Base-by-base conservation (phyloP, 2,797 vertebrate genomes). In the Pempheris klunzingeri region DNA sequence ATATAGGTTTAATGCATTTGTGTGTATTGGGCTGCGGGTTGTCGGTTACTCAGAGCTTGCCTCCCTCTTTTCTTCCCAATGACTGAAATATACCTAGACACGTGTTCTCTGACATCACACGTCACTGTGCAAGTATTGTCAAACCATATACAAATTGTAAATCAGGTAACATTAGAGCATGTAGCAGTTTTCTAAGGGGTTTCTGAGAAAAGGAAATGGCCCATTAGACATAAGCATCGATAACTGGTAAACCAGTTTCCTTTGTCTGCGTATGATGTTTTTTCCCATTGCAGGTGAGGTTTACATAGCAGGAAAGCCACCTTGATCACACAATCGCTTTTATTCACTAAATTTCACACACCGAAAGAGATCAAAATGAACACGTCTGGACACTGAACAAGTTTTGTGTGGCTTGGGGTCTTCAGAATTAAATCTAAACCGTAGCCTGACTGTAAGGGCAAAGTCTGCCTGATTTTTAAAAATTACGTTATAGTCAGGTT, bases 1-100 rank as follows among this genome's bases (percentile, higher is more conserved):
- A 53, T 80, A 74, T 69, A 81, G 44, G 46, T 66, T 18, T 22
- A 43, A 77, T 69, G 22, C 18, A 46, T 41, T 34, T 34, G 5
- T 54, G 36, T 41, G 49, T 24, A 28, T n/a, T 71, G 36, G 26
- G 18, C 18, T 57, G 52, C 11, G 24, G 7, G n/a, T 47, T 54
- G 38, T 57, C 18, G 38, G 9, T 50, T 32, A 61, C n/a, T 7
- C 22, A 22, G 36, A 72, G 34, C 18, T 13, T 39, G 13, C 11
- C 41, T 28, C 50, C 39, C 5, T 20, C 38, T 53, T 63, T 43
- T 15, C 8, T 24, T 24, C 5, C 14, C 34, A 14, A 22, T 11
- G 30, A 60, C 30, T 60, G 7, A 65, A 58, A 22, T 24, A 36
- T 1, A 49, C 1, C 15, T 9, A 34, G 43, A 57, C 17, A 14